Evolutionary conservation across 2,797 vertebrate species (phyloP).

Genomic region (Spinibarbus caldwelli): DNA sequence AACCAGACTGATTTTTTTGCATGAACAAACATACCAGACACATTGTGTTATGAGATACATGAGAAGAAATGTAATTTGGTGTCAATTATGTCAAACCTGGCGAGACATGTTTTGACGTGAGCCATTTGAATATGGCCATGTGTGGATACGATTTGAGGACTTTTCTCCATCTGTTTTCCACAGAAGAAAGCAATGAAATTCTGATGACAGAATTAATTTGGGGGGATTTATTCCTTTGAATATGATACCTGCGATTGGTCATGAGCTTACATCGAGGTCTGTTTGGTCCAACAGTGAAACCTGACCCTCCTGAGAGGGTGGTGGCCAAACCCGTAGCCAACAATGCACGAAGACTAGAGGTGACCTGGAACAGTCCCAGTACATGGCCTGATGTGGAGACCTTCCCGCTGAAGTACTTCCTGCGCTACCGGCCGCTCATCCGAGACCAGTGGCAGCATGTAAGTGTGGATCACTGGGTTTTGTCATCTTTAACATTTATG

Average conservation of each 20-base stretch:
- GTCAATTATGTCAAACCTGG: neutral
- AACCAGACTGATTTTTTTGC: neutral
- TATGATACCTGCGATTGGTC: neutral
- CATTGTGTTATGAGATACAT: neutral
- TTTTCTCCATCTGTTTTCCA: neutral
- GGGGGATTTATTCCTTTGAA: neutral
- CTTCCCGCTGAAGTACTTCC: slow-evolving; percentile 96
- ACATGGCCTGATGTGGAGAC: slow-evolving; percentile 95
- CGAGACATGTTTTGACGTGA: neutral
- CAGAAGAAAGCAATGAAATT: neutral
- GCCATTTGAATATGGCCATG: neutral
- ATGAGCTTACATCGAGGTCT: slow-evolving; percentile 1
- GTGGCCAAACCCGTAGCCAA: slow-evolving; percentile 87
- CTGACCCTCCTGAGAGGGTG: slow-evolving; percentile 93
- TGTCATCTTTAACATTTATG: neutral
- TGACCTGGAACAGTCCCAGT: slow-evolving; percentile 92
- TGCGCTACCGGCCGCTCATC: slow-evolving; percentile 95
- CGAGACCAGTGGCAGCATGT: slow-evolving; percentile 97
- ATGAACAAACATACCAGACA: neutral
- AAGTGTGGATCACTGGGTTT: slow-evolving; percentile 69
- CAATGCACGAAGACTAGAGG: slow-evolving; percentile 88
- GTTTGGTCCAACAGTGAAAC: slow-evolving; percentile 84
- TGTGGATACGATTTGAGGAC: neutral
- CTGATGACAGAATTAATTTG: slow-evolving; percentile 7
- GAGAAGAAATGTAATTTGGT: neutral